Evolutionary conservation across 1,140 invertebrate genomes (phyloP), one percentile per base, ranked within the genome.

Genomic region (Asbolus verrucosus): DNA sequence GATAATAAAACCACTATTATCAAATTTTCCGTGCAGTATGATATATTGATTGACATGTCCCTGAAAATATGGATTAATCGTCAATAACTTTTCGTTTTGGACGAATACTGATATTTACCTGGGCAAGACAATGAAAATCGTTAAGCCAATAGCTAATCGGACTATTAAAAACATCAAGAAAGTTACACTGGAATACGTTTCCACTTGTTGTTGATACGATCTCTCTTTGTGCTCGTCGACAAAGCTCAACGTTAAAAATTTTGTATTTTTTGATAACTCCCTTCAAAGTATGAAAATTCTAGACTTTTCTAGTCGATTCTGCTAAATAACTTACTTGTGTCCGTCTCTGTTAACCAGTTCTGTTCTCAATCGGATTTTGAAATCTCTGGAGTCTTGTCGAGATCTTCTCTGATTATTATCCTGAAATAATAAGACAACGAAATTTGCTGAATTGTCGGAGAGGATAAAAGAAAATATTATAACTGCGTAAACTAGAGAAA

Each of bases 301-400:
- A 67, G 9, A 69, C 31, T 2, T 6, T 6, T 11, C n/a, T 67
- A 39, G n/a, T 9, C 6, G 61, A 6, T 69, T 62, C 4, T 27
- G 38, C 24, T 30, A 38, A 14, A 46, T 59, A 38, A 84, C 82
- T 84, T 83, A 92, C 90, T 87, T 89, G 78, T 91, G 87, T 27
- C 90, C 90, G 83, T 94, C 91, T 79, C 92, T 87, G 75, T 89
- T 92, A 65, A 94, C 89, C 14, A 96, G 85, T 78, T 95, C 94
- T 80, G 93, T 90, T 74, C 90, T 86, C 63, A 96, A 84, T 67
- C 91, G 83, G 71, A 87, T 84, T 76, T 91, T 90, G 75, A 92
- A 93, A 69, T 91, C 89, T 72, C 91, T 86, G 0, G 88, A 87
- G 72, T 88, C 88, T 74, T 90, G 85, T 60, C 87, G 85, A 38